These are phyloP conservation scores for Dusona sp. DNA, from an alignment of 2,888 invertebrate genomes.

Conservation along the genomic window DNA sequence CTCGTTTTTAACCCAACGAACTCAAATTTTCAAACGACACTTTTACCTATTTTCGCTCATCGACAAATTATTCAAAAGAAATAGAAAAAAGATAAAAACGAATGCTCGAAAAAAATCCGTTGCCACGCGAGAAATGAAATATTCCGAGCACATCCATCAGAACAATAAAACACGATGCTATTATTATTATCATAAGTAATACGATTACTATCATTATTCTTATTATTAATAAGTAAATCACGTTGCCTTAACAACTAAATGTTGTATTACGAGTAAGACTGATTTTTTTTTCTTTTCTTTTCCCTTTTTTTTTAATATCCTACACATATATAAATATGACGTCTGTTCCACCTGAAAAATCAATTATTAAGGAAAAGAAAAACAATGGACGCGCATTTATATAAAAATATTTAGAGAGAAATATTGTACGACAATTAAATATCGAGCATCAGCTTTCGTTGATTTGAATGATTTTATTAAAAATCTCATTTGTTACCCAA, in stretches of 20 bases:
- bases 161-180: conserved; percentile 25
- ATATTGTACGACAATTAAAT: conserved; percentile 22
- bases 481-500: not conserved
- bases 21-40: no score
- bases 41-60: no score
- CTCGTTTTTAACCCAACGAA: no score
- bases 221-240: conserved; percentile 63
- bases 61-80: not conserved
- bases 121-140: conserved; percentile 30
- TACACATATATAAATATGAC: conserved; percentile 53
- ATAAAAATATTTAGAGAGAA: conserved; percentile 30
- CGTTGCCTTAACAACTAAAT: conserved; percentile 76
- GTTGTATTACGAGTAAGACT: conserved; percentile 82
- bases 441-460: not conserved
- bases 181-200: conserved; percentile 43
- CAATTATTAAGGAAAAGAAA: not conserved
- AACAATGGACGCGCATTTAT: conserved; percentile 21
- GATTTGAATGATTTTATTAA: not conserved
- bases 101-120: not conserved
- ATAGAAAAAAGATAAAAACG: not conserved
- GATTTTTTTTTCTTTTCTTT: conserved; percentile 73
- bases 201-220: conserved; percentile 50
- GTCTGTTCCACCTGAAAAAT: conserved; percentile 41
- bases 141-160: conserved; percentile 15
- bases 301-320: conserved; percentile 47